Percentiles rank a stretch among this genome's conserved stretches.
These are phyloP conservation scores for Calyptommatus sinebrachiatus DNA, from an alignment of 2,113 vertebrate species.

Conservation along the genomic window DNA sequence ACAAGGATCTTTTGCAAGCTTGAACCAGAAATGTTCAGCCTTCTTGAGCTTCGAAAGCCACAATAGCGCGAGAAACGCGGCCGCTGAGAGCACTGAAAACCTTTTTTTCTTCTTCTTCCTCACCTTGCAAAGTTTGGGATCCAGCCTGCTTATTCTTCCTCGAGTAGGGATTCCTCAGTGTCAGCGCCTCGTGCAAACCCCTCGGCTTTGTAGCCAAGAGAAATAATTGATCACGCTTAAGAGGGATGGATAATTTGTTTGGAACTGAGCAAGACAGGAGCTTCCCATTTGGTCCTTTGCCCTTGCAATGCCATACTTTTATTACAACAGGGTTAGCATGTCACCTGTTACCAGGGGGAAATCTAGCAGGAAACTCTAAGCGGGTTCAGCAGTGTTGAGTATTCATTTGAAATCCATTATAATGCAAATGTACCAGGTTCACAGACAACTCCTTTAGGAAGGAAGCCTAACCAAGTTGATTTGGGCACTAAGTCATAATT, in stretches of 20 bases:
- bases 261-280: constrained; percentile 65
- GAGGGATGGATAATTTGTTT: constrained; percentile 77
- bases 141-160: constrained; percentile 59
- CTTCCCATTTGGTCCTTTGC: constrained; percentile 71
- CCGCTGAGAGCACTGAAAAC: constrained; percentile 19
- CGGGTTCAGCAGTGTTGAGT: constrained; percentile 61
- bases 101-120: not conserved
- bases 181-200: constrained; percentile 63
- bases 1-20: constrained; percentile 59
- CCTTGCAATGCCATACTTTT: constrained; percentile 68
- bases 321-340: constrained; percentile 67
- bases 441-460: constrained; percentile 63
- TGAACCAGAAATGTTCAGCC: constrained; percentile 42
- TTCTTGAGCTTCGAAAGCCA: constrained; percentile 46
- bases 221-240: constrained; percentile 71
- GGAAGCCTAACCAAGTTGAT: constrained; percentile 69
- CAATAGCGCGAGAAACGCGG: constrained; percentile 33
- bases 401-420: constrained; percentile 72
- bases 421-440: constrained; percentile 73
- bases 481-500: constrained; percentile 56
- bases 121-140: constrained; percentile 74
- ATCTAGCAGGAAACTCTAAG: constrained; percentile 62
- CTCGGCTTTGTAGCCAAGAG: constrained; percentile 65
- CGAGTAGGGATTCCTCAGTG: constrained; percentile 66
- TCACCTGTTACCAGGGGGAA: constrained; percentile 78